These are phyloP conservation scores for human (Homo sapiens) DNA, from an alignment of 2,113 vertebrate species.

Conservation along the genomic window DNA sequence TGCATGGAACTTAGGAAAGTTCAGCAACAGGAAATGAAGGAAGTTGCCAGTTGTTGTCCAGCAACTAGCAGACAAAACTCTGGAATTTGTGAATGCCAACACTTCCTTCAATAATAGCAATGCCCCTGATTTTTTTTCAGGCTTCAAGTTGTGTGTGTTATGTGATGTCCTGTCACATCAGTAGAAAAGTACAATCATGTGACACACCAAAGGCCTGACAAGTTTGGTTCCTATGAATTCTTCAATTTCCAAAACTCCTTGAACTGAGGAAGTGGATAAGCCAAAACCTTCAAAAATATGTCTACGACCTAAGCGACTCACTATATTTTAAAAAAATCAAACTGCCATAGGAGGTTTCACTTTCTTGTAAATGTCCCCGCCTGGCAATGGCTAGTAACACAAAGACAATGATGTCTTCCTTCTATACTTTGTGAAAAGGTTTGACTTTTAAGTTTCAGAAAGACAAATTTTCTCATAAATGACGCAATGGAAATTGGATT, in stretches of 20 bases:
- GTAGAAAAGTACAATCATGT: background rate
- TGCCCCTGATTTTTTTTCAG: background rate
- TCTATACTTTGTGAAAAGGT: background rate
- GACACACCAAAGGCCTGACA: background rate
- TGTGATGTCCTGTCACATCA: background rate
- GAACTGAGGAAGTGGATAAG: background rate
- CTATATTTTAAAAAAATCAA: background rate
- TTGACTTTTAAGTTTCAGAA: slow-evolving; percentile 6
- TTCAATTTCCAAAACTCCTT: background rate
- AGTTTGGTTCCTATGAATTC: background rate
- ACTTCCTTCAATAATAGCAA: background rate
- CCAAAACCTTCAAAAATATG: background rate
- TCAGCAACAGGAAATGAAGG: background rate
- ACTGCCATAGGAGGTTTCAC: background rate
- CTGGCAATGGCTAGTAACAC: background rate
- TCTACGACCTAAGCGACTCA: background rate
- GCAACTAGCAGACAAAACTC: background rate
- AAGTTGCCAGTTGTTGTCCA: background rate
- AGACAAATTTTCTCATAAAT: background rate
- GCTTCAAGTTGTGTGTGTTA: background rate
- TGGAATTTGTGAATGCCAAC: background rate
- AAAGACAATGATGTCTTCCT: background rate
- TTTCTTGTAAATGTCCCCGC: background rate
- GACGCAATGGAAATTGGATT: background rate
- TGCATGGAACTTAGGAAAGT: background rate